Evolutionary conservation across 2,888 invertebrate species (phyloP).

Genomic region (Cosmia pyralina): DNA sequence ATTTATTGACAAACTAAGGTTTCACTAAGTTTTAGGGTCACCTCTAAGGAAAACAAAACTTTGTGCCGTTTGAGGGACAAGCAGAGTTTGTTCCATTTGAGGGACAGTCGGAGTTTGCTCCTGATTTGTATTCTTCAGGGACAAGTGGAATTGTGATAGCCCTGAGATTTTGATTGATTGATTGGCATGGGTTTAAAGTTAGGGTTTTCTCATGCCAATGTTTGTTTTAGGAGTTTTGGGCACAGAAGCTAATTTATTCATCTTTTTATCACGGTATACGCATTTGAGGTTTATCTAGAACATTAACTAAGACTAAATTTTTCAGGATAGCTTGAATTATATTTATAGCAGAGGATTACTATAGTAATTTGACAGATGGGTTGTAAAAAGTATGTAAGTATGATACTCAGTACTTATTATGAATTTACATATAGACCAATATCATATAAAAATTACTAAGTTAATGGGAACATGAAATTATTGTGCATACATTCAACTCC

Average conservation of each 20-base stretch:
- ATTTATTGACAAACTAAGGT: constrained; percentile 57
- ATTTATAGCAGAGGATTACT: no score
- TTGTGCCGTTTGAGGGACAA: constrained; percentile 34
- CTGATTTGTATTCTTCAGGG: constrained; percentile 51
- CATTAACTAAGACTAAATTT: not conserved
- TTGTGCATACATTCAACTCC: no score
- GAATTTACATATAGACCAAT: no score
- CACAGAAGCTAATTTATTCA: not conserved
- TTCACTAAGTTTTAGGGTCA: constrained; percentile 51
- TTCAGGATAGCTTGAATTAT: not conserved
- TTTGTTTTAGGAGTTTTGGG: not conserved
- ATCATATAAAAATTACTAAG: no score
- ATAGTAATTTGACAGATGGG: no score
- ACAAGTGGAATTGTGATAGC: constrained; percentile 23
- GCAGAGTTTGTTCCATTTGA: constrained; percentile 13
- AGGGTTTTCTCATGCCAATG: no score
- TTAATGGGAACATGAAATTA: no score
- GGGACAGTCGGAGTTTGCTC: constrained; percentile 15
- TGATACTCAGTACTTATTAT: no score
- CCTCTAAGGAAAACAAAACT: constrained; percentile 42
- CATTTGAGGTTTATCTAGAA: no score
- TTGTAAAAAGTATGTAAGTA: no score
- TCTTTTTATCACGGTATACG: not conserved
- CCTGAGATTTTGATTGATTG: constrained; percentile 10
- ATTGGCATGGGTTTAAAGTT: not conserved